phyloP scores from a whole-genome alignment of 2,113 vertebrate species.

The Cisticola juncidis region DNA sequence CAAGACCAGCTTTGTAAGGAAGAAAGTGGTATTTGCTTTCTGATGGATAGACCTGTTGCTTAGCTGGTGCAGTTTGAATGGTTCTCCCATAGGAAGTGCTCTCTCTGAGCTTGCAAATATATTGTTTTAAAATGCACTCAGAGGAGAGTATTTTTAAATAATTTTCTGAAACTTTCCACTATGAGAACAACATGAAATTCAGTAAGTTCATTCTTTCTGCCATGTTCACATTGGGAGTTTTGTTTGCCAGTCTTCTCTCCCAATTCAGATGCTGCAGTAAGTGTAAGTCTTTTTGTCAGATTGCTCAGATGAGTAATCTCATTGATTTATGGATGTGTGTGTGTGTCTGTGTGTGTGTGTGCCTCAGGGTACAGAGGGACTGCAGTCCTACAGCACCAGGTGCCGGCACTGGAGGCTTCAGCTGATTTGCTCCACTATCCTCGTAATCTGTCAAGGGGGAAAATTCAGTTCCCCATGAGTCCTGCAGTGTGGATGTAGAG shows the following conservation, averaged over 20 bases:
- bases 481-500: neutral
- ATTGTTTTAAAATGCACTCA: neutral
- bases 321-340: neutral
- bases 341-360: too few species aligned
- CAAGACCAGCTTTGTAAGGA: neutral
- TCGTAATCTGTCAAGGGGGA: accelerated
- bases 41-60: neutral
- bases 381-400: neutral
- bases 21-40: neutral
- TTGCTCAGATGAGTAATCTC: neutral
- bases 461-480: neutral
- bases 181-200: neutral
- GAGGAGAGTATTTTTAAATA: neutral
- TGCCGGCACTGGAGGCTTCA: neutral
- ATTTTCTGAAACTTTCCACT: neutral
- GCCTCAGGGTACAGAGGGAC: neutral
- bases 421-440: neutral
- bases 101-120: neutral
- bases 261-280: accelerated
- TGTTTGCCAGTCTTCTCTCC: neutral
- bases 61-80: neutral
- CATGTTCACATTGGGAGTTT: neutral
- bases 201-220: neutral
- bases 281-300: neutral
- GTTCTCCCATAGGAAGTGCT: neutral